These are phyloP conservation scores for Phoronis australis DNA, from an alignment of 2,888 invertebrate genomes.

Conservation along the genomic window DNA sequence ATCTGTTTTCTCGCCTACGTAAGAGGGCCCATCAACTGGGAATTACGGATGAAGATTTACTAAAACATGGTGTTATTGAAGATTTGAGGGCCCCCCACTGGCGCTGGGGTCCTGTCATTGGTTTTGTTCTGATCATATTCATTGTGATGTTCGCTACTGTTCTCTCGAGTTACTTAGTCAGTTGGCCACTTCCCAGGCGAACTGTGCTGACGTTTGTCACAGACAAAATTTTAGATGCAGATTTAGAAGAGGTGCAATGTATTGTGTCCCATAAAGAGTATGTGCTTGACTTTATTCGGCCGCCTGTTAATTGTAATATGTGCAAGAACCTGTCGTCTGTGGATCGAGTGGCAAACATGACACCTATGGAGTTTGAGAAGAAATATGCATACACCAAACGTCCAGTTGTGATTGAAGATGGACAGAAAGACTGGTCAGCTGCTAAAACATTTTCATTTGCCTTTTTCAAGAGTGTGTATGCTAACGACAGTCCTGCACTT, in stretches of 20 bases:
- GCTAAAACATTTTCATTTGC: constrained; percentile 70
- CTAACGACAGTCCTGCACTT: constrained; percentile 51
- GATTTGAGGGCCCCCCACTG: too few relatives aligned
- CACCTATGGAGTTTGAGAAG: constrained; percentile 66
- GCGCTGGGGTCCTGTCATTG: too few relatives aligned
- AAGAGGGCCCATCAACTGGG: constrained; percentile 24
- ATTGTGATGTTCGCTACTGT: too few relatives aligned
- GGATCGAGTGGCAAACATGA: constrained; percentile 64
- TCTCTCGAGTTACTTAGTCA: too few relatives aligned
- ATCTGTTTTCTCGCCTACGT: too few relatives aligned
- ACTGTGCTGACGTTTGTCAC: too few relatives aligned
- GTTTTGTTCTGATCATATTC: too few relatives aligned
- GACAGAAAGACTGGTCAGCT: constrained; percentile 76
- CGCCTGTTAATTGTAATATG: constrained; percentile 75
- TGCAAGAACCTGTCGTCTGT: constrained; percentile 65
- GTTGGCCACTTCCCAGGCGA: too few relatives aligned
- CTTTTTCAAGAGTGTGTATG: constrained; percentile 71
- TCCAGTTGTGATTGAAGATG: constrained; percentile 83
- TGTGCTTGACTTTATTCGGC: constrained; percentile 60
- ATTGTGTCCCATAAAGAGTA: constrained; percentile 23
- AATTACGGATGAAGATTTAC: constrained; percentile 22
- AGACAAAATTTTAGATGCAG: constrained; percentile 16
- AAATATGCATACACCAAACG: constrained; percentile 70
- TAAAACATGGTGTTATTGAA: constrained; percentile 18
- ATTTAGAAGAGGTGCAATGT: constrained; percentile 25